phyloP scores from a whole-genome alignment of 2,888 invertebrate species.

The Spodoptera picta region DNA sequence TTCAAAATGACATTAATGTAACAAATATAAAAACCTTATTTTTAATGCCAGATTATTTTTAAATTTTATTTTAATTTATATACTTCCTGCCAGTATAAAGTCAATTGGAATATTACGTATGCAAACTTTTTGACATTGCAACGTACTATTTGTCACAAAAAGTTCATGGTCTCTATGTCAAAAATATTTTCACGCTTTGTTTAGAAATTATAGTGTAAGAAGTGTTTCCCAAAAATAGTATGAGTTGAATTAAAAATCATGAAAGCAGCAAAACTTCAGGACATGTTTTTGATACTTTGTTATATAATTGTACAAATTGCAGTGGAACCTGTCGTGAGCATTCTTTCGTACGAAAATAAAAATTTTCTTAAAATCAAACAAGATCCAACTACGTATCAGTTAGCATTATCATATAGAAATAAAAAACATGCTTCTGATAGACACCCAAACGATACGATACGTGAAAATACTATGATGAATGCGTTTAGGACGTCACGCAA shows the following conservation, averaged over 20 bases:
- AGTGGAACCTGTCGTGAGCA: conserved; percentile 26
- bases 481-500: conserved; percentile 1
- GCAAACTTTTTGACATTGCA: too few species aligned
- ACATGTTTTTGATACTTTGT: conserved; percentile 18
- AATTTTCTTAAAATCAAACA: conserved; percentile 35
- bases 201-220: conserved; percentile 13
- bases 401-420: conserved; percentile 17
- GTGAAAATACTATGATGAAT: conserved; percentile 10
- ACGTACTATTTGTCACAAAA: neutral
- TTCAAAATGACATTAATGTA: too few species aligned
- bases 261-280: conserved; percentile 19
- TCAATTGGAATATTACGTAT: too few species aligned
- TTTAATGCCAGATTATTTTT: too few species aligned
- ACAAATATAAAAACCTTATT: too few species aligned
- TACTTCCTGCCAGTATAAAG: too few species aligned
- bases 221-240: neutral
- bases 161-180: conserved; percentile 1
- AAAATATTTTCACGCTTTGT: neutral
- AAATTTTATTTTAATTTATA: too few species aligned
- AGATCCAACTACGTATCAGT: conserved; percentile 31
- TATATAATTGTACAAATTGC: conserved; percentile 17
- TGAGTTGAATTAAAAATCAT: conserved; percentile 19
- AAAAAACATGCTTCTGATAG: conserved; percentile 17
- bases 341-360: conserved; percentile 41
- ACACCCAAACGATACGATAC: conserved; percentile 21